Evolutionary conservation across 2,888 invertebrate genomes (phyloP).

Genomic region (Oscheius myriophilus): DNA sequence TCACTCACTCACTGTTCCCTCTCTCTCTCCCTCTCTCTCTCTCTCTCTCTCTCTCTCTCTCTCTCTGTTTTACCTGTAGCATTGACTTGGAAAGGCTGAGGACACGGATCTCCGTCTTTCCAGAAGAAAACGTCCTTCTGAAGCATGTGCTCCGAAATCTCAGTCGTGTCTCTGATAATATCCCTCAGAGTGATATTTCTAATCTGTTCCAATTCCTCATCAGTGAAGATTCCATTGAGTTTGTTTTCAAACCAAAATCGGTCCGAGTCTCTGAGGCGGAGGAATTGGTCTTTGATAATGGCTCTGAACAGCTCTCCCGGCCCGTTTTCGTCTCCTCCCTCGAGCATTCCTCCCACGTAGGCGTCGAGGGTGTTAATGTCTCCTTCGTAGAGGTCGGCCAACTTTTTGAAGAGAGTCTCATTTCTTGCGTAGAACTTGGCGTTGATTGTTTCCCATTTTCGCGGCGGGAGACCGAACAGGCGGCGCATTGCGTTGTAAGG

Average conservation of each 20-base stretch:
- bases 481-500: conserved; percentile 83
- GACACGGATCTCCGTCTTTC: conserved; percentile 82
- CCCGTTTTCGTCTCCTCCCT: conserved; percentile 61
- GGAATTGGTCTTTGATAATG: conserved; percentile 91
- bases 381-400: conserved; percentile 81
- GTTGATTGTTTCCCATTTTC: conserved; percentile 86
- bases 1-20: too few species aligned
- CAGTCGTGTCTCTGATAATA: conserved; percentile 88
- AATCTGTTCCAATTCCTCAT: conserved; percentile 85
- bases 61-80: conserved; percentile 31
- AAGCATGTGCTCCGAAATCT: conserved; percentile 80
- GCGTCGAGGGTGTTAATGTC: conserved; percentile 88
- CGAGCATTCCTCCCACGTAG: conserved; percentile 84
- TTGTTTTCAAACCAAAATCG: conserved; percentile 69
- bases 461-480: conserved; percentile 59
- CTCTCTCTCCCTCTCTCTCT: too few species aligned
- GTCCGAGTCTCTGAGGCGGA: conserved; percentile 89
- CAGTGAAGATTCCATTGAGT: conserved; percentile 79
- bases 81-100: conserved; percentile 87
- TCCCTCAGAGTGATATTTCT: conserved; percentile 85
- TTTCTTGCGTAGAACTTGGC: conserved; percentile 80
- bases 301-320: conserved; percentile 86
- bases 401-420: conserved; percentile 48
- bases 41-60: too few species aligned
- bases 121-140: conserved; percentile 79